phyloP scores from a whole-genome alignment of 2,888 invertebrate species.

The Chelonus formosanus region DNA sequence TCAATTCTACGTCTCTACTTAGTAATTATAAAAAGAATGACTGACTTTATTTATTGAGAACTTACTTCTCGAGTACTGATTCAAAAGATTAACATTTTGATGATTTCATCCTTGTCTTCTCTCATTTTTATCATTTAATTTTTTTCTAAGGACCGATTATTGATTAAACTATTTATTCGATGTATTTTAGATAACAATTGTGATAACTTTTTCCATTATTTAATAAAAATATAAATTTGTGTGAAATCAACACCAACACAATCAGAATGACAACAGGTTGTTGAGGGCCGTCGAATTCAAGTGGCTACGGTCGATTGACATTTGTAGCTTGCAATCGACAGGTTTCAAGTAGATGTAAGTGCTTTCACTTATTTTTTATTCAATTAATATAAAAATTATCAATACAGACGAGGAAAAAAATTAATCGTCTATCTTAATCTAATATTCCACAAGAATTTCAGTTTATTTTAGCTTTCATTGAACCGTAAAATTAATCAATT shows the following conservation, averaged over 20 bases:
- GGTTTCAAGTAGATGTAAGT: slow-evolving; percentile 40
- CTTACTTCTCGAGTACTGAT: slow-evolving; percentile 36
- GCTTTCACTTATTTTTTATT: slow-evolving; percentile 35
- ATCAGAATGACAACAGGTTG: slow-evolving; percentile 22
- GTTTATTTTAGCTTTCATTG: too few relatives aligned
- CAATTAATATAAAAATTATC: slow-evolving; percentile 38
- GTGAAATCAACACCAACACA: slow-evolving; percentile 14
- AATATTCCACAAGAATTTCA: too few relatives aligned
- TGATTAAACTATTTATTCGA: too few relatives aligned
- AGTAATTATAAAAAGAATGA: slow-evolving; percentile 54
- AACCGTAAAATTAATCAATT: too few relatives aligned
- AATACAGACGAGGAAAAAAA: slow-evolving; percentile 10
- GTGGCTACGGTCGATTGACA: slow-evolving; percentile 39
- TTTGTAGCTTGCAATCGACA: slow-evolving; percentile 58
- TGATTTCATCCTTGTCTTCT: background rate
- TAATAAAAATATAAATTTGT: background rate
- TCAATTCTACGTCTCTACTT: slow-evolving; percentile 16
- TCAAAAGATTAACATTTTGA: slow-evolving; percentile 20
- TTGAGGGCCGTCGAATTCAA: slow-evolving; percentile 35
- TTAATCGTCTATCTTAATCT: background rate
- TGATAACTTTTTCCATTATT: background rate
- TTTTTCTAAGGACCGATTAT: background rate
- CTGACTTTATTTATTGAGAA: slow-evolving; percentile 45
- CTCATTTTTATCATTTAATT: background rate
- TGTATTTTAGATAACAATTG: too few relatives aligned